Evolutionary conservation across 2,888 invertebrate genomes (phyloP).

Genomic region (Plagodis pulveraria): DNA sequence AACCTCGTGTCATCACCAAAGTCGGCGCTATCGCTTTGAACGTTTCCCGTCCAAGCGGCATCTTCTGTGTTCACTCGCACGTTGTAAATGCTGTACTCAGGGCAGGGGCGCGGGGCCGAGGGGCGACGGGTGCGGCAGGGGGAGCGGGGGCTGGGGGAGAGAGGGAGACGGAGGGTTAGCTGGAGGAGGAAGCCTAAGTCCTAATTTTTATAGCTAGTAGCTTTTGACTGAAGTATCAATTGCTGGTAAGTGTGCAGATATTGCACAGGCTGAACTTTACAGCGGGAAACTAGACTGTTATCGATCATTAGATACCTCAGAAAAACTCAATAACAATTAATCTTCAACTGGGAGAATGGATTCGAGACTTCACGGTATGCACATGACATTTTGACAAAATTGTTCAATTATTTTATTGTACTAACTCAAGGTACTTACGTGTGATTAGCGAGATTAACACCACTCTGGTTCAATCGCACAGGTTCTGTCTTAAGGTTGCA

Average conservation of each 20-base stretch:
- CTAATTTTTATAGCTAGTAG: background rate
- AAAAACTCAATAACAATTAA: no score
- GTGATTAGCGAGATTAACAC: background rate
- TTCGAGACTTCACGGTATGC: no score
- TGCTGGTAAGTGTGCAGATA: no score
- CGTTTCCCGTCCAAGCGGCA: slow-evolving; percentile 13
- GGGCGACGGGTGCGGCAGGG: slow-evolving; percentile 26
- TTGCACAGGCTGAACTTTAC: no score
- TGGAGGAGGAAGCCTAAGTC: slow-evolving; percentile 17
- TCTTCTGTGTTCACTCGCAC: slow-evolving; percentile 40
- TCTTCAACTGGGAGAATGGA: no score
- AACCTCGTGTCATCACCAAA: slow-evolving; percentile 23
- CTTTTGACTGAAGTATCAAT: no score
- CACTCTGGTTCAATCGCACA: background rate
- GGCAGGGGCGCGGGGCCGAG: slow-evolving; percentile 30
- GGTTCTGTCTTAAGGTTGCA: background rate
- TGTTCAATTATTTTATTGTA: no score
- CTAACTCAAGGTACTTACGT: background rate
- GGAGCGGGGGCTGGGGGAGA: slow-evolving; percentile 8
- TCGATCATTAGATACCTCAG: no score
- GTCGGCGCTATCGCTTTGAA: background rate
- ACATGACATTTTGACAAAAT: no score
- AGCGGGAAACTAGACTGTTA: no score
- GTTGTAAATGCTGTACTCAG: slow-evolving; percentile 56
- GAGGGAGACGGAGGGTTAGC: background rate